Conservation (phyloP, 1,140 invertebrate genomes). For the Musca domestica region DNA sequence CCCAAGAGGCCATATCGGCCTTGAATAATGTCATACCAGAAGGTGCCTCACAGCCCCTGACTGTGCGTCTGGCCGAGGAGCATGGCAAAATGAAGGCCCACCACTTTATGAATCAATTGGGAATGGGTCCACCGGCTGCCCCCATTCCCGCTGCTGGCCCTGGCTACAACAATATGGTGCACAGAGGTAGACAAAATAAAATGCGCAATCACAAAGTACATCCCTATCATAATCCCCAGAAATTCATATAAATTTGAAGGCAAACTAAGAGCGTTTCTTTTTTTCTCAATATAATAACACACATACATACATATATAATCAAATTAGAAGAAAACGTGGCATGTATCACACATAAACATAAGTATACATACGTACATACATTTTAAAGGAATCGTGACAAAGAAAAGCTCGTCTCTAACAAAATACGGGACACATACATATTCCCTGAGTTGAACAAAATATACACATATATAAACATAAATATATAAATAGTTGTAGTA, state of each 20-base stretch:
- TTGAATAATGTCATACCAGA: slow-evolving; percentile 83
- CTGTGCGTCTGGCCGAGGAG: slow-evolving; percentile 84
- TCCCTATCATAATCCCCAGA: slow-evolving; percentile 53
- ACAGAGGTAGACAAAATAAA: slow-evolving; percentile 54
- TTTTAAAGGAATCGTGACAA: not conserved
- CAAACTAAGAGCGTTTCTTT: not conserved
- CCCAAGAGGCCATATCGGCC: slow-evolving; percentile 80
- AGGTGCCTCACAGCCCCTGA: slow-evolving; percentile 77
- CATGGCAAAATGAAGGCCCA: slow-evolving; percentile 85
- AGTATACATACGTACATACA: not conserved
- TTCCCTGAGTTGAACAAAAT: no score
- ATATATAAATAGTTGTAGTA: no score
- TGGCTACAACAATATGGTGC: slow-evolving; percentile 52
- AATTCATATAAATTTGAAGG: slow-evolving; percentile 44
- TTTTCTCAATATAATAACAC: not conserved
- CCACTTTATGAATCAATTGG: slow-evolving; percentile 50
- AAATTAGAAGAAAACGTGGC: not conserved
- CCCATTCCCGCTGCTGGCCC: slow-evolving; percentile 33
- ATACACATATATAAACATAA: no score
- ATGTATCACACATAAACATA: no score
- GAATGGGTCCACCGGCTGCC: slow-evolving; percentile 40
- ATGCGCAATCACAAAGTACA: slow-evolving; percentile 51
- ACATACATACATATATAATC: not conserved
- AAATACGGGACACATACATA: no score
- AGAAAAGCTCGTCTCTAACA: no score